Evolutionary conservation across 1,140 invertebrate species (phyloP), one percentile per base, ranked within the genome.

Genomic region (Drosophila obscura): DNA sequence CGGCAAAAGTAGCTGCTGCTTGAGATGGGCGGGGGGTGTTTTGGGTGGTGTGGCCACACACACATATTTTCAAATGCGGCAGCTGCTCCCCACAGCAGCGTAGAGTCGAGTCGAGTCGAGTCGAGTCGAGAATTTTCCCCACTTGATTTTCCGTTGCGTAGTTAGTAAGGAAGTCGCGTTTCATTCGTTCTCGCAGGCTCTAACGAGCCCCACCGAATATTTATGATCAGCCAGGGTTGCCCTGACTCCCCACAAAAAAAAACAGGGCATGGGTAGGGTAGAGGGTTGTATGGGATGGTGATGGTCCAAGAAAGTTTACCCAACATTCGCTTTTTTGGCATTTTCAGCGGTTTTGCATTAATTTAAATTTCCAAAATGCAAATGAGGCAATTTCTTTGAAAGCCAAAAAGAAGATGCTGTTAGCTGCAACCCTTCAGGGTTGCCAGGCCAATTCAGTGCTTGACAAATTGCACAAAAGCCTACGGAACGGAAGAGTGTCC

Each of bases 311-410:
- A 82, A 84, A 57, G 64, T 90, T 83, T 59, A 52, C 61, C 78
- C 66, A 82, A 82, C 85, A 65, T 39, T 39, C 35, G 55, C 50
- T 51, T 74, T 72, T 90, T 82, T 71, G 71, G 58, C 69, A 73
- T 87, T 88, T 82, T 89, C 73, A 67, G 84, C 69, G 76, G 78
- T 89, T 91, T 91, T 88, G 84, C 90, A 91, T 91, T 91, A 83
- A 90, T 91, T 91, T 90, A 90, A 91, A 91, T 91, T 91, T 90
- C 73, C 78, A 84, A 91, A 90, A 91, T 91, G 85, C 85, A 91
- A 91, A 91, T 91, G 76, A 91, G 84, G 89, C 84, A 91, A 91
- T 91, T 91, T 91, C 61, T 65, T 63, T 80, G 78, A 87, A 82
- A 88, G 83, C 83, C 84, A 87, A 77, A 68, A 45, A 65, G 67